Conservation (phyloP, 1,140 invertebrate species). For the Phortica variegata region DNA sequence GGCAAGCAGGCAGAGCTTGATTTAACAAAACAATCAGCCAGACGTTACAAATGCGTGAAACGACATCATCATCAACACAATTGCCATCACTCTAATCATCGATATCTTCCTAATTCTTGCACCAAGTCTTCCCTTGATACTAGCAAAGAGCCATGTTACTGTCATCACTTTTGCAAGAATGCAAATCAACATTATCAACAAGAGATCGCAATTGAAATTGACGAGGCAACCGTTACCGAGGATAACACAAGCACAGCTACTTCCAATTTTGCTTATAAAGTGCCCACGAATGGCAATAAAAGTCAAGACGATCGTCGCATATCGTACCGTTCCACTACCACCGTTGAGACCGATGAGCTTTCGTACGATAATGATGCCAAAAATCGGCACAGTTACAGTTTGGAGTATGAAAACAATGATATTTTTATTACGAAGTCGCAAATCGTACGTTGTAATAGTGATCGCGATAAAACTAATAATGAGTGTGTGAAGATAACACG, state of each 20-base stretch:
- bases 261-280: conserved; percentile 48
- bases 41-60: background rate
- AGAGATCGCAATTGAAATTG: conserved; percentile 49
- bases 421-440: conserved; percentile 4
- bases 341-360: conserved; percentile 46
- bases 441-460: background rate
- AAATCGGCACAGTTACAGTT: too few relatives aligned
- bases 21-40: background rate
- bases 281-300: conserved; percentile 31
- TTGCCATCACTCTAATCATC: conserved; percentile 17
- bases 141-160: conserved; percentile 27
- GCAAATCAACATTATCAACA: conserved; percentile 17
- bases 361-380: conserved; percentile 33
- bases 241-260: conserved; percentile 51
- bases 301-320: conserved; percentile 22
- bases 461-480: too few relatives aligned
- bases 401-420: conserved; percentile 17
- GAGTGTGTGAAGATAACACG: conserved; percentile 46
- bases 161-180: conserved; percentile 4
- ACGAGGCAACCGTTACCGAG: conserved; percentile 42
- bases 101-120: conserved; percentile 8
- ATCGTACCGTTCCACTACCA: conserved; percentile 48
- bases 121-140: conserved; percentile 49
- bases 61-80: conserved; percentile 21
- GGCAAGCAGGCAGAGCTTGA: background rate